Conservation (phyloP, 2,888 invertebrate species). For the Dyspetes luteomarginatus region DNA sequence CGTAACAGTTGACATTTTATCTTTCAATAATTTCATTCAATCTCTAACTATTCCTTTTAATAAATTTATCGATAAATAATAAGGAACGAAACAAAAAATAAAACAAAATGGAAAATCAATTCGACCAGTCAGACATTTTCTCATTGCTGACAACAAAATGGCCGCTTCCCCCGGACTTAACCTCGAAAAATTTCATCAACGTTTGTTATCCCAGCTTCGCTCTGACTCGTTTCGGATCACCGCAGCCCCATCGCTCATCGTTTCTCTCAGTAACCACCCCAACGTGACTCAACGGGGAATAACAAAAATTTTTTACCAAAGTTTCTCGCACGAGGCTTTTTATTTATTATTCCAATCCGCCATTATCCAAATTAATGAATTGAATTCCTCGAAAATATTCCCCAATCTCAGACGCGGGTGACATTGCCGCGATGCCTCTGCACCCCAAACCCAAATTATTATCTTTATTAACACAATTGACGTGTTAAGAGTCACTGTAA, state of each 20-base stretch:
- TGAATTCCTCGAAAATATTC: conserved; percentile 20
- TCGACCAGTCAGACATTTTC: too few relatives aligned
- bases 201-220: conserved; percentile 39
- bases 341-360: conserved; percentile 36
- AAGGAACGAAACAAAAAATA: not conserved
- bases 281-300: conserved; percentile 24
- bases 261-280: conserved; percentile 22
- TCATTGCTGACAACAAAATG: not conserved
- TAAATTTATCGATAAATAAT: not conserved
- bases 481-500: conserved; percentile 45
- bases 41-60: not conserved
- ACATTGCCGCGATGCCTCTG: conserved; percentile 60
- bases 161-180: conserved; percentile 41
- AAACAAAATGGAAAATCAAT: not conserved
- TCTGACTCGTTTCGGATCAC: conserved; percentile 43
- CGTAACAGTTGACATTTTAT: not conserved
- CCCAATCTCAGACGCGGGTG: conserved; percentile 56
- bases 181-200: conserved; percentile 14
- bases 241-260: conserved; percentile 35
- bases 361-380: not conserved
- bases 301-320: conserved; percentile 36
- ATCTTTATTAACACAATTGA: conserved; percentile 31
- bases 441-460: conserved; percentile 40
- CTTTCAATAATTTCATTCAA: not conserved
- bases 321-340: conserved; percentile 60